A percentile compares a stretch with the other conserved stretches of the same genome.
These are phyloP conservation scores for Crematogaster levior DNA, from an alignment of 2,888 invertebrate genomes.

Conservation along the genomic window DNA sequence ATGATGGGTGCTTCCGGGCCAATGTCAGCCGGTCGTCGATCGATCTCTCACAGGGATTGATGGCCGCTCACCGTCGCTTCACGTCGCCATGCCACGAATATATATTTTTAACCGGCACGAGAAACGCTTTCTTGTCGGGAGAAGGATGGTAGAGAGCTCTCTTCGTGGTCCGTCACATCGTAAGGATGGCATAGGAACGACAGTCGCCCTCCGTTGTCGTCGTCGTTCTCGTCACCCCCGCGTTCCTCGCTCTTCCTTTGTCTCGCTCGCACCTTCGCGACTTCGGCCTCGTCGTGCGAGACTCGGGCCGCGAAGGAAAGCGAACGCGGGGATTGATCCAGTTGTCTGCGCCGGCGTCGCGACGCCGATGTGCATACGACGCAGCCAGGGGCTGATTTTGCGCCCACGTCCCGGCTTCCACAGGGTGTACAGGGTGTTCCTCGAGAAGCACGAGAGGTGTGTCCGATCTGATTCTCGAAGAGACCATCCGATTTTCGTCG, in stretches of 20 bases:
- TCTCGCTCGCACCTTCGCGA: conserved; percentile 11
- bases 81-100: conserved; percentile 63
- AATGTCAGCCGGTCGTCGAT: conserved; percentile 66
- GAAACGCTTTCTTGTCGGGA: conserved; percentile 32
- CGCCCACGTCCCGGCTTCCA: conserved; percentile 59
- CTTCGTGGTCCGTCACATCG: conserved; percentile 39
- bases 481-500: too few species aligned
- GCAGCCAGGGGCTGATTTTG: conserved; percentile 61
- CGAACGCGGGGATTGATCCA: conserved; percentile 80
- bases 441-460: background rate
- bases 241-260: background rate
- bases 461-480: background rate
- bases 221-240: conserved; percentile 25
- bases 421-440: conserved; percentile 32
- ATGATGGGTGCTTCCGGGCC: conserved; percentile 59
- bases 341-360: conserved; percentile 83
- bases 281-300: conserved; percentile 17
- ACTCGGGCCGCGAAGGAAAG: conserved; percentile 23
- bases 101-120: conserved; percentile 59
- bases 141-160: conserved; percentile 15
- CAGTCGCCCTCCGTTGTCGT: conserved; percentile 2
- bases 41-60: conserved; percentile 55
- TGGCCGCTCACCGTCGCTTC: conserved; percentile 46
- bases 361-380: conserved; percentile 73
- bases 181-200: conserved; percentile 14